Base-by-base conservation (phyloP, 2,888 invertebrate genomes). In the Eristalinus sepulchralis region DNA sequence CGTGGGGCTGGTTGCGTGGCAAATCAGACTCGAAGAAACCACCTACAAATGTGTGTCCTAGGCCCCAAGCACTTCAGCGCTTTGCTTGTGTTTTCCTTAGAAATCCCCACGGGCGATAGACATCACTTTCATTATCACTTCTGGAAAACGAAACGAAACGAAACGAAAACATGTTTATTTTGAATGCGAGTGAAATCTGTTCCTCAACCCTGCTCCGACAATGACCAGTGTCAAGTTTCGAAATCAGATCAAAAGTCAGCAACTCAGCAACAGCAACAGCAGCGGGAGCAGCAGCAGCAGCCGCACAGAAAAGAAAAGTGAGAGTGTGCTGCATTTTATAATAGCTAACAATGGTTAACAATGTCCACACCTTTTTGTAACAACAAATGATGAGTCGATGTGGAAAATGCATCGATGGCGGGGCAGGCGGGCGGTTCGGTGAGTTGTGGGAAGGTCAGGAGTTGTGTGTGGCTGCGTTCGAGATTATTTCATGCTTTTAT, bases 201-300 rank as follows among this genome's bases (percentile, higher is more conserved):
- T 33, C 55, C n/a, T 59, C 9, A n/a, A 17, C 8, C 4, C 62
- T 8, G 27, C 22, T 22, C n/a, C 11, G 13, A 24, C 20, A 13
- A 22, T 53, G 13, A 27, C 20, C 62, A 33, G 36, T 60, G 53
- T 70, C 77, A 36, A 63, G 77, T 77, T 78, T 71, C 78, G 63
- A 78, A 78, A 78, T 78, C 63, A 78, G 78, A 78, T 78, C 78
- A 78, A 78, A 71, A 78, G 78, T 78, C 78, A 64, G 27, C 55
- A 77, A 55, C 33, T 47, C 10, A 68, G 27, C 17, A 66, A 67
- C 36, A 13, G 9, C 36, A n/a, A 13, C 39, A 4, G 5, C 39
- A 39, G 6, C 39, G 13, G n/a, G 13, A 13, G 4, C 11, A 39
- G 13, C 47, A 47, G 5, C 47, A 33, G 27, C 27, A 27, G 27